phyloP scores from a whole-genome alignment of 2,888 invertebrate species.

The Drosophila kuntzei region DNA sequence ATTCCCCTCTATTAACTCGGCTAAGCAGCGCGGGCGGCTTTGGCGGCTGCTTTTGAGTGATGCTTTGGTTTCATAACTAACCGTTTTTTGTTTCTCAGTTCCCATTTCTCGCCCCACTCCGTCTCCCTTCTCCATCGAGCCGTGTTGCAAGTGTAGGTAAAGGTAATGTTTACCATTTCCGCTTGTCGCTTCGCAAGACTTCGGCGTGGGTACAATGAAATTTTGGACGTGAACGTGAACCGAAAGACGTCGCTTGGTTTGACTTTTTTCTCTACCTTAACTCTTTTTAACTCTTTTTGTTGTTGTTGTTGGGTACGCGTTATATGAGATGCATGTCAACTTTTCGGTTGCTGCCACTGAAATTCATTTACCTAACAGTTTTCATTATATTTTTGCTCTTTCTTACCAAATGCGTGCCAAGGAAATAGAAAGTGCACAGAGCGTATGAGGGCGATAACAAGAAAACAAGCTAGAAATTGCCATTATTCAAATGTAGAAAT shows the following conservation, averaged over 20 bases:
- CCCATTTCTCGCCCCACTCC: conserved; percentile 60
- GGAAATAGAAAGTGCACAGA: conserved; percentile 66
- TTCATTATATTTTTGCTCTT: conserved; percentile 46
- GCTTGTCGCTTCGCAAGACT: conserved; percentile 76
- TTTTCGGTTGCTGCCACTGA: conserved; percentile 61
- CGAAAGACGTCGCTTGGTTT: conserved; percentile 53
- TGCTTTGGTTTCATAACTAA: conserved; percentile 81
- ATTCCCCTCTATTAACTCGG: conserved; percentile 1
- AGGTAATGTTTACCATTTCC: conserved; percentile 80
- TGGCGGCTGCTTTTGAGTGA: conserved; percentile 76
- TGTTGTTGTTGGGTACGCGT: conserved; percentile 60
- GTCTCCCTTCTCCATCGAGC: neutral
- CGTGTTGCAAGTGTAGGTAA: conserved; percentile 73
- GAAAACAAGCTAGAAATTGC: conserved; percentile 38
- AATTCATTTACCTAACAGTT: conserved; percentile 74
- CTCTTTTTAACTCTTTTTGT: conserved; percentile 16
- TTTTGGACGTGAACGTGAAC: conserved; percentile 74
- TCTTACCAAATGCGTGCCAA: conserved; percentile 56
- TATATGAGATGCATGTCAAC: conserved; percentile 81
- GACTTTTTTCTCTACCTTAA: conserved; percentile 25
- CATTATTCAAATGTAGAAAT: neutral
- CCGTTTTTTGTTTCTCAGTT: conserved; percentile 63
- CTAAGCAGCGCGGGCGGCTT: conserved; percentile 74
- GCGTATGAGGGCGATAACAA: conserved; percentile 48
- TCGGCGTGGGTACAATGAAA: conserved; percentile 80